Evolutionary conservation across 2,888 invertebrate species (phyloP).

Genomic region (Drosophila recens): DNA sequence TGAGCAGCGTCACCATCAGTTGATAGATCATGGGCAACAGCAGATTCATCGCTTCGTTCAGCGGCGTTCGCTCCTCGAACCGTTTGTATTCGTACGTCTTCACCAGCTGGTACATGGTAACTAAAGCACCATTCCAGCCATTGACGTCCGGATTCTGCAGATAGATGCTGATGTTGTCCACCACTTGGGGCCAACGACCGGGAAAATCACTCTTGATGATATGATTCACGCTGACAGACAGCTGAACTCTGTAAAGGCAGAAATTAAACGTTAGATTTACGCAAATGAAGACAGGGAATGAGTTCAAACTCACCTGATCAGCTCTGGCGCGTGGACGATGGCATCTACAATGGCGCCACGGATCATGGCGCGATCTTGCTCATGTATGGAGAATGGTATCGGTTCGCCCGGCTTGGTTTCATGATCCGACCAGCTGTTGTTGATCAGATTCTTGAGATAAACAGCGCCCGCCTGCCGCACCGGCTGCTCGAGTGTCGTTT

Average conservation of each 20-base stretch:
- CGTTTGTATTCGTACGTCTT: conserved; percentile 97
- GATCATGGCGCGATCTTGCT: conserved; percentile 97
- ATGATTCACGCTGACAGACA: conserved; percentile 95
- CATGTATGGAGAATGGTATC: conserved; percentile 94
- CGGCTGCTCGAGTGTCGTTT: conserved; percentile 94
- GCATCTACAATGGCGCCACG: conserved; percentile 98
- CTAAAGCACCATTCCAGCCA: conserved; percentile 95
- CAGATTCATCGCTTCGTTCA: conserved; percentile 97
- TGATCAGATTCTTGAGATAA: conserved; percentile 97
- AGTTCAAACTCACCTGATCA: conserved; percentile 88
- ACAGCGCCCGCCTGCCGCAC: conserved; percentile 98
- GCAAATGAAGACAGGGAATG: background rate
- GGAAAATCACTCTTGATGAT: conserved; percentile 99
- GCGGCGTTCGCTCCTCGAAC: conserved; percentile 93
- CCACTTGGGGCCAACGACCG: conserved; percentile 96
- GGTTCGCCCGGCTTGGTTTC: conserved; percentile 91
- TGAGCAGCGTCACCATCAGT: conserved; percentile 91
- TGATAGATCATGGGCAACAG: conserved; percentile 96
- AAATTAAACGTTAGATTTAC: too few species aligned
- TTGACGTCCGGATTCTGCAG: conserved; percentile 95
- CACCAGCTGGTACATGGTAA: conserved; percentile 96
- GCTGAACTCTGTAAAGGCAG: conserved; percentile 90
- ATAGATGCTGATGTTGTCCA: conserved; percentile 97
- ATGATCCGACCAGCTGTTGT: conserved; percentile 94
- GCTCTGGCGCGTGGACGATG: conserved; percentile 95